Conservation (phyloP, 2,113 vertebrate species). For the Malurus alboscapulatus region DNA sequence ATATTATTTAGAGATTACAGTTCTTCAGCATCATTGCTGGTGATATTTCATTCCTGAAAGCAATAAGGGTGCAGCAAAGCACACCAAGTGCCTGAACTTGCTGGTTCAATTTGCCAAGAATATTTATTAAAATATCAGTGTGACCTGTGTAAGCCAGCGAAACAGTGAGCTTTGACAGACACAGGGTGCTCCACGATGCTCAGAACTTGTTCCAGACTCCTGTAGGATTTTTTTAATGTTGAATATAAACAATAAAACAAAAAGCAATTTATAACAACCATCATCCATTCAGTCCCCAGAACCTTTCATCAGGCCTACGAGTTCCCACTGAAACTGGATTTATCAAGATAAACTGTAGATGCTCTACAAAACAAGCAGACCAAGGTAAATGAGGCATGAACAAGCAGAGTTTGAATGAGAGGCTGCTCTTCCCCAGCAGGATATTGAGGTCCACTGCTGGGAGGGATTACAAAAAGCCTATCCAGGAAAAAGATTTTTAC, state of each 20-base stretch:
- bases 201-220: not conserved
- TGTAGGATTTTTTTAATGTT: not conserved
- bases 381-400: not conserved
- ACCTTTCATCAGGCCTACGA: not conserved
- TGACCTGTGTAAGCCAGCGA: not conserved
- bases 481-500: not conserved
- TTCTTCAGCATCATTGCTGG: not conserved
- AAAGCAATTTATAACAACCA: not conserved
- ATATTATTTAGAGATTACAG: not conserved
- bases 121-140: not conserved
- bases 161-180: not conserved
- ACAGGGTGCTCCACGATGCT: not conserved
- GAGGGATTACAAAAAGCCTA: not conserved
- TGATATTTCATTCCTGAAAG: conserved; percentile 18
- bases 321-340: not conserved
- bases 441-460: not conserved
- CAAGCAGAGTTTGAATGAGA: not conserved
- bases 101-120: not conserved
- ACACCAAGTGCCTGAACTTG: not conserved
- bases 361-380: not conserved
- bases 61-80: not conserved
- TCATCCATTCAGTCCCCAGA: not conserved
- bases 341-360: not conserved
- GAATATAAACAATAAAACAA: not conserved
- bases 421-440: not conserved